Base-by-base conservation (phyloP, 2,797 vertebrate species). In the Florisuga fusca region DNA sequence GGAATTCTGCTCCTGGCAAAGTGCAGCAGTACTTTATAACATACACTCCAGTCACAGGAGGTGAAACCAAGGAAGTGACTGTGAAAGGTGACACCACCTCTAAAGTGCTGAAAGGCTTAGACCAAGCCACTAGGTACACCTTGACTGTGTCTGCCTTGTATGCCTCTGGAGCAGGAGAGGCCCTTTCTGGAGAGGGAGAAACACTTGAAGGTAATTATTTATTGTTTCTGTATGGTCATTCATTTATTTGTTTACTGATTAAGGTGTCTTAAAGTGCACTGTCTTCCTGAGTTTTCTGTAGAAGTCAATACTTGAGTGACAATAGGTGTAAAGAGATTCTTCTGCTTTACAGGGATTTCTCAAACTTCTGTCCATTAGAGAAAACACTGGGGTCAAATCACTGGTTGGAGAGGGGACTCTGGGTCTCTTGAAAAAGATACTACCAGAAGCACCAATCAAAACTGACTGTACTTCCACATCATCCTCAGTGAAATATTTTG, bases 171-270 rank as follows among this genome's bases (percentile, higher is more conserved):
- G 93, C 98, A 67, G 99, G 99, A 20, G 98, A 99, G 2, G 98
- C 99, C 62, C 98, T 99, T 54, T 94, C 98, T 93, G 99, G 99
- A 92, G 98, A 98, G 93, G 99, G 99, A 97, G 98, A 98, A 90
- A 99, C 99, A 6, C 98, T 99, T 93, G 99, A 99, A 99, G 99
- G 99, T 99, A 99, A 98, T 96, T 76, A 53, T 69, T 91, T 29
- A 8, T 77, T 74, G 15, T 62, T 92, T 78, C 34, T 93, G 6
- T 79, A 45, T n/a, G 73, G 16, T 62, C 12, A n/a, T 84, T 79
- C 5, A 8, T 73, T 72, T 16, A 25, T 50, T 50, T 50, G 22
- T 11, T 23, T 50, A 13, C 22, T 50, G 48, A 85, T 92, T 94
- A 29, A 48, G 8, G 10, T 57, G 14, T 48, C 62, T 62, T 72